Evolutionary conservation across 2,888 invertebrate species (phyloP).

Genomic region (Pegoplata infirma): DNA sequence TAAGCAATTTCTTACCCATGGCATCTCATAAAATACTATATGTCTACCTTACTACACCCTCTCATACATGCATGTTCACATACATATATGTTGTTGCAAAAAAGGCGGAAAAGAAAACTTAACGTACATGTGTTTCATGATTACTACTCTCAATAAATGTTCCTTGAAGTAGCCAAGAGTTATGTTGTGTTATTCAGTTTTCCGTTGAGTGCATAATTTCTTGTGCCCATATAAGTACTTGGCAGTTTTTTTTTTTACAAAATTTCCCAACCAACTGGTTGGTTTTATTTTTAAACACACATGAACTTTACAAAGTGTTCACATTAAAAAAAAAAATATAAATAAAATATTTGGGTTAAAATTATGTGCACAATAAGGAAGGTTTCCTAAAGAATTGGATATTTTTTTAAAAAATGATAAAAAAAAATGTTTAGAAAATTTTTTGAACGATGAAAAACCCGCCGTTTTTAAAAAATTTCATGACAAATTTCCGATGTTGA

Average conservation of each 20-base stretch:
- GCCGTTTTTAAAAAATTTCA: too few relatives aligned
- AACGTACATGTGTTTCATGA: slow-evolving; percentile 32
- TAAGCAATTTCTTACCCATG: slow-evolving; percentile 36
- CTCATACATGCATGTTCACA: slow-evolving; percentile 23
- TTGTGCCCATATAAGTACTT: slow-evolving; percentile 25
- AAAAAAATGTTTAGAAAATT: too few relatives aligned
- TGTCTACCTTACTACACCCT: background rate
- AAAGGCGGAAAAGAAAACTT: background rate
- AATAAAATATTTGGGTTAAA: slow-evolving; percentile 13
- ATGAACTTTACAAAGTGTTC: slow-evolving; percentile 41
- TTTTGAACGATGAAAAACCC: too few relatives aligned
- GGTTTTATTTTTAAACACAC: slow-evolving; percentile 1
- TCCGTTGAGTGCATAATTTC: slow-evolving; percentile 54
- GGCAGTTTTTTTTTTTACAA: background rate
- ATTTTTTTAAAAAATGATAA: too few relatives aligned
- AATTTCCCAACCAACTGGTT: slow-evolving; percentile 21
- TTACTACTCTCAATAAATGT: slow-evolving; percentile 60
- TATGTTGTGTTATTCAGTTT: slow-evolving; percentile 34
- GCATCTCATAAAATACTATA: slow-evolving; percentile 23
- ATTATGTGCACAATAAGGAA: slow-evolving; percentile 16
- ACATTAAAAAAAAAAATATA: background rate
- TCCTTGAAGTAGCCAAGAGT: slow-evolving; percentile 57
- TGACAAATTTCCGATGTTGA: too few relatives aligned
- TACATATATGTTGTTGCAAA: slow-evolving; percentile 9
- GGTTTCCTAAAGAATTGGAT: too few relatives aligned